Percentiles rank a stretch among this genome's conserved stretches.
phyloP scores from a whole-genome alignment of 92 coral and sea anemone species.

The Zoanthus gigantus region DNA sequence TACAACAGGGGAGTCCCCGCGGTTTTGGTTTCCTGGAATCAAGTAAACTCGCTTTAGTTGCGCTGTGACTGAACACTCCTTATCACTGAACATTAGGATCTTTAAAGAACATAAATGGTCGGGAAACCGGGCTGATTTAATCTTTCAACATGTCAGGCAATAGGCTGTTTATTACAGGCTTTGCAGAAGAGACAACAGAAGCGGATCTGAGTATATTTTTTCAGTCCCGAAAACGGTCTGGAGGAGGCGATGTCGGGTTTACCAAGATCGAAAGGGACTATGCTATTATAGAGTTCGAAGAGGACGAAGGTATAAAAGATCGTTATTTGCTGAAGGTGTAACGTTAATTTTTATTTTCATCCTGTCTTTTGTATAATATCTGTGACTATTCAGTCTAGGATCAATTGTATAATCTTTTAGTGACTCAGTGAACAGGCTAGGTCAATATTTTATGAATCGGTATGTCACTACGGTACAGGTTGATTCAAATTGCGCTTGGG shows the following conservation, averaged over 20 bases:
- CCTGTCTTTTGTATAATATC: too few species aligned
- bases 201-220: slow-evolving; percentile 17
- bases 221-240: slow-evolving; percentile 29
- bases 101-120: background rate
- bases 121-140: background rate
- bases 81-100: background rate
- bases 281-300: slow-evolving; percentile 20
- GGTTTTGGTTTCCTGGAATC: slow-evolving; percentile 4
- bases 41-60: background rate
- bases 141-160: background rate
- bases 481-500: too few species aligned
- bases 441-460: too few species aligned
- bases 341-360: background rate
- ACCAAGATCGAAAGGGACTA: background rate
- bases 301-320: slow-evolving; percentile 10
- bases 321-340: background rate
- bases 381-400: too few species aligned
- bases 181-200: slow-evolving; percentile 34
- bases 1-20: slow-evolving; percentile 40
- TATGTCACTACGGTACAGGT: too few species aligned
- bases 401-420: too few species aligned
- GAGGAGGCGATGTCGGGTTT: slow-evolving; percentile 25
- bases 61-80: background rate
- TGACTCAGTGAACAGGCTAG: too few species aligned
- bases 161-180: slow-evolving; percentile 14